Evolutionary conservation across 1,140 invertebrate species (phyloP), one percentile per base, ranked within the genome.

Genomic region (Metopolophium dirhodum): DNA sequence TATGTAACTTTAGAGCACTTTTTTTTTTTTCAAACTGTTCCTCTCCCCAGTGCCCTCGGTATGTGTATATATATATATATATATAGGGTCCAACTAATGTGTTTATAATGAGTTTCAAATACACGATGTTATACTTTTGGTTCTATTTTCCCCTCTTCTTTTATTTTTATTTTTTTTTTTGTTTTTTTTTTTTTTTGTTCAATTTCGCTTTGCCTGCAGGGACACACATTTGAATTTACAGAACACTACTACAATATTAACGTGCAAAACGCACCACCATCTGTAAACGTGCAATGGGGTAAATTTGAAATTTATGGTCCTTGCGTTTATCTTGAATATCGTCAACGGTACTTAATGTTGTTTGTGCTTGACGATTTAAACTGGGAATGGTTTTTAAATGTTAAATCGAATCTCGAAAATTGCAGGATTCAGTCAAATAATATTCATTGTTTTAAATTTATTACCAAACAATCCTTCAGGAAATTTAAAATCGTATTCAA

Each of bases 51-150:
- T 51, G 88, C 54, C 54, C 22, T 41, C 2, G 26, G 26, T 90
- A 45, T 37, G 41, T 61, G n/a, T 45, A 41, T 37, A 41, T 41
- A 35, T 90, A 45, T 37, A 30, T 61, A 45, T 45, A 41, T 37
- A 41, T 41, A 35, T n/a, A 26, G 14, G 35, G 87, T 41, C 37
- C 35, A 61, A 90, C 89, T 90, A 90, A 90, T 90, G 89, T 90
- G 89, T 90, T 90, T 90, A 90, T 90, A 90, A 90, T 90, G 89
- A 90, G 89, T 90, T 90, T 90, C 54, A n/a, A 90, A 90, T 90
- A 90, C 89, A 90, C 54, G 54, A 90, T 61, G 89, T 61, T 61
- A 57, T 61, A 90, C 54, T 61, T 90, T 90, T 23, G 89, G 35
- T 45, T 14, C 89, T 41, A 61, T 90, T 90, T 90, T 30, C 54